Base-by-base conservation (phyloP, 2,888 invertebrate species). In the Xestia sexstrigata region DNA sequence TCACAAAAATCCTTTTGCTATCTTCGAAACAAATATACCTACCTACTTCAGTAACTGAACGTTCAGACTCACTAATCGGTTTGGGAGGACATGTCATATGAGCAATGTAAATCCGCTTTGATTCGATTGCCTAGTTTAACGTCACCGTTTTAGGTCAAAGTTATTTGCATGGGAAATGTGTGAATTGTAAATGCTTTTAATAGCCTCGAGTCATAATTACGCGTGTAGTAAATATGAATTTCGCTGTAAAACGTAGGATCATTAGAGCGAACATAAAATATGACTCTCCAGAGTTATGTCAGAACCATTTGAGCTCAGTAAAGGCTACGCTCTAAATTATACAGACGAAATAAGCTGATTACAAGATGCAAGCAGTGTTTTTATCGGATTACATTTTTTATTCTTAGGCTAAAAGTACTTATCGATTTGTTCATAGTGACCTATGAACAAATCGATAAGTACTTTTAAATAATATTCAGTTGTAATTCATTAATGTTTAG, bases 101-200 rank as follows among this genome's bases (percentile, higher is more conserved):
- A 58, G 68, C 17, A 65, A 69, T 72, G 71, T 74, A 60, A 79
- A 79, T 66, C 69, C n/a, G 23, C 52, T 75, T 69, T 60, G 15
- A 35, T 79, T 72, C 45, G 39, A 63, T 68, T 65, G 69, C 70
- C 73, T 84, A 70, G 70, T 58, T 74, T 49, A 76, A 42, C 60
- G 63, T 84, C 72, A 81, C 67, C 62, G 47, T 81, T 84, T 84
- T 70, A 70, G 71, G 68, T 63, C 65, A 70, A 68, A 78, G 70
- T 74, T 81, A 74, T 81, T 81, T 78, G 49, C 74, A 72, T 78
- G 72, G 72, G 49, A 78, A 85, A 73, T 72, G 63, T 78, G 78
- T 84, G 78, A 81, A 85, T 68, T 70, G 72, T 85, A 62, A 82
- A 85, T 65, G 73, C 70, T 65, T 81, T 74, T 78, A 81, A 73